These are phyloP conservation scores for Palaemon carinicauda DNA, from an alignment of 1,140 invertebrate species.

Conservation along the genomic window DNA sequence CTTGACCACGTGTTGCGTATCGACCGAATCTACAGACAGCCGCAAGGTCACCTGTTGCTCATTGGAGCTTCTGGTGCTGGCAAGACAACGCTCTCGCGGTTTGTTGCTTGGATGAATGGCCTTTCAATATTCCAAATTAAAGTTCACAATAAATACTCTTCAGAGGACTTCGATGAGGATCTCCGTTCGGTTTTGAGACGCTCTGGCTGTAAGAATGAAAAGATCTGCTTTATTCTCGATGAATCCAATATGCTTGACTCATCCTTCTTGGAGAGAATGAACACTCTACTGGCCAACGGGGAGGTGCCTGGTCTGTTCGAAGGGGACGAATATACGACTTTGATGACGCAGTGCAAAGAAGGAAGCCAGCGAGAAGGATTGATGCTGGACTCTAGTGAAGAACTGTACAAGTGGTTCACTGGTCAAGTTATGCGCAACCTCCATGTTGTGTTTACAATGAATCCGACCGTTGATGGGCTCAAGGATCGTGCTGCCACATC, in stretches of 20 bases:
- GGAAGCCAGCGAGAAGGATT: conserved; percentile 96
- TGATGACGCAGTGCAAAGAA: conserved; percentile 99
- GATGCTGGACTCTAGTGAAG: conserved; percentile 98
- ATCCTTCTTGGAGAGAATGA: conserved; percentile 98
- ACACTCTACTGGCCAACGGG: conserved; percentile 97
- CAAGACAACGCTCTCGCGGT: conserved; percentile 97
- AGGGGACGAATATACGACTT: conserved; percentile 92
- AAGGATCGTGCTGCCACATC: conserved; percentile 98
- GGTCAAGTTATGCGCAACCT: conserved; percentile 95
- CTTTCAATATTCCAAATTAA: conserved; percentile 98
- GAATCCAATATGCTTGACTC: conserved; percentile 99
- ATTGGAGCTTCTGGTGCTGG: conserved; percentile 98
- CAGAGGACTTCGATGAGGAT: conserved; percentile 99
- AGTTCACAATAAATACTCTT: conserved; percentile 99
- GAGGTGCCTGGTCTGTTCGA: conserved; percentile 88
- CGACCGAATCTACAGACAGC: conserved; percentile 98
- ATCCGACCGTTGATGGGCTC: conserved; percentile 96
- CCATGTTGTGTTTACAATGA: conserved; percentile 99
- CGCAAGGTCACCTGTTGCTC: conserved; percentile 94
- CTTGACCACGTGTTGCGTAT: conserved; percentile 98
- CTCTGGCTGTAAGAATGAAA: conserved; percentile 97
- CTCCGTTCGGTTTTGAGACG: conserved; percentile 89
- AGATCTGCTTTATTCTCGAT: conserved; percentile 98
- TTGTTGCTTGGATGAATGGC: conserved; percentile 99
- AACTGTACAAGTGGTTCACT: conserved; percentile 99